A percentile compares a stretch with the other conserved stretches of the same genome.
Conservation (phyloP, 2,113 vertebrate species). For the Barbus barbus region DNA sequence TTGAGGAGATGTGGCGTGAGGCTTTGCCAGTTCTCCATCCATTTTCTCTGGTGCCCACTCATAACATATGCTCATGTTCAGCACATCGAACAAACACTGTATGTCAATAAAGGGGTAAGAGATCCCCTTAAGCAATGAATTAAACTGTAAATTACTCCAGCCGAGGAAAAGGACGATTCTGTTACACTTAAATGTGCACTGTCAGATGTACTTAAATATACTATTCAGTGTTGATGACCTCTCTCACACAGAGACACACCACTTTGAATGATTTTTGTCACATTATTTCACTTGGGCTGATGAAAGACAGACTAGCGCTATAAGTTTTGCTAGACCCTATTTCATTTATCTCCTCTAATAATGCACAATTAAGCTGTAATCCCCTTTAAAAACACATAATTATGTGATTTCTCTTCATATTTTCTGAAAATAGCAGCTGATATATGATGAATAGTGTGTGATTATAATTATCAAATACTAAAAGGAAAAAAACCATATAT, state of each 20-base stretch:
- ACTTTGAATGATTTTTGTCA: not conserved
- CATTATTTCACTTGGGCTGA: not conserved
- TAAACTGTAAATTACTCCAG: conserved; percentile 43
- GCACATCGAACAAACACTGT: conserved; percentile 30
- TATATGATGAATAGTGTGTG: not conserved
- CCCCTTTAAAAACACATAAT: not conserved
- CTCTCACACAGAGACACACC: conserved; percentile 15
- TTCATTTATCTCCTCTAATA: not conserved
- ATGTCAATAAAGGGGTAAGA: conserved; percentile 45
- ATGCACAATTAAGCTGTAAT: not conserved
- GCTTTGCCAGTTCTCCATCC: conserved; percentile 31
- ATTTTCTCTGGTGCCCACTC: conserved; percentile 41
- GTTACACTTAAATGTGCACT: conserved; percentile 31
- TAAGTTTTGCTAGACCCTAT: not conserved
- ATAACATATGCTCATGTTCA: conserved; percentile 46
- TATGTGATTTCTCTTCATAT: not conserved
- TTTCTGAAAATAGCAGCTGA: not conserved
- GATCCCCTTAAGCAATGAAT: conserved; percentile 41
- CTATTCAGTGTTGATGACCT: conserved; percentile 31
- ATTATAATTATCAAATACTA: not conserved
- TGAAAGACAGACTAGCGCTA: not conserved
- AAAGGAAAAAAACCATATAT: no score
- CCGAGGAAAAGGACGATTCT: conserved; percentile 38
- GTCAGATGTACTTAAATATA: conserved; percentile 45
- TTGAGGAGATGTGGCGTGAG: conserved; percentile 1